Evolutionary conservation across 2,888 invertebrate species (phyloP), one percentile per base, ranked within the genome.

Genomic region (Muschampia plurimacula): DNA sequence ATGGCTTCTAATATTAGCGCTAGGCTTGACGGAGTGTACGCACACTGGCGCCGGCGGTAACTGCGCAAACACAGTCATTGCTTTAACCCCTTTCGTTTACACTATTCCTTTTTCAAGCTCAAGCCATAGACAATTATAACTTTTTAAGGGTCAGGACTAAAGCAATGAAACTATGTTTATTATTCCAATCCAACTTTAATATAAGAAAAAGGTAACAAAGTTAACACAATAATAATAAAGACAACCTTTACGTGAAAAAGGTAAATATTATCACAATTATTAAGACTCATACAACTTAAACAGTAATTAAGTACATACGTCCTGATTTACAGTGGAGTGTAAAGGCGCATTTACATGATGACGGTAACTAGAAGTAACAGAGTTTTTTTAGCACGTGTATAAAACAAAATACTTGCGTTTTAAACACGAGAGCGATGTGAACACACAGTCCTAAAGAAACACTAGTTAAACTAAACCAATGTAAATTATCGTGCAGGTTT

Each of bases 121-220:
- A 63, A 36, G 63, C 62, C 67, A 72, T 62, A 67, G 67, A 67
- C 67, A 66, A 71, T 41, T 13, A 8, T 36, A 15, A 39, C 49
- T 66, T 60, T 72, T 55, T 69, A 63, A 82, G 83, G 90, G 86
- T 76, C 78, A 84, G 91, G 91, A 89, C 88, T 89, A 93, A 93
- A 93, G 93, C 93, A 93, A 93, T 93, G 93, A 93, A 93, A 93
- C 93, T 78, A 90, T 79, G 74, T 78, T 78, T 79, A 76, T 74
- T 76, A 83, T 88, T 86, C 78, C 60, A 80, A 83, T 85, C 73
- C 84, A 77, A 81, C 69, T 90, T 90, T 90, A 77, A 77, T 77
- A 72, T 59, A 67, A 49, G 73, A 74, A 73, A 74, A 49, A 39
- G 28, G 28, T 73, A 73, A 75, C 73, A 71, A 49, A 39, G 28